phyloP scores from a whole-genome alignment of 2,113 vertebrate genomes.

The Salminus brasiliensis region DNA sequence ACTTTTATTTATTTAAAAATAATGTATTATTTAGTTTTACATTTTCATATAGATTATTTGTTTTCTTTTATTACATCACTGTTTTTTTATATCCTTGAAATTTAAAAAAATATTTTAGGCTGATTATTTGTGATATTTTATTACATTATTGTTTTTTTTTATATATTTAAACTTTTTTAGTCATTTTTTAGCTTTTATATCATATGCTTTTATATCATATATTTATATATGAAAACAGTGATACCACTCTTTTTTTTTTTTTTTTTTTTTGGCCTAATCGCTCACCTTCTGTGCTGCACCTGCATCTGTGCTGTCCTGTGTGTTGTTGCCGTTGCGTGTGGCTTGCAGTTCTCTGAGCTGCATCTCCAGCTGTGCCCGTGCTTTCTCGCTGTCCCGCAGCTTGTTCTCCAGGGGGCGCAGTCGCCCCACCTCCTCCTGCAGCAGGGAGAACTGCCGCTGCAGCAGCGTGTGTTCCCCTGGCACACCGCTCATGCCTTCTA shows the following conservation, averaged over 20 bases:
- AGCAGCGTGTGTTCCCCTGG: conserved; percentile 72
- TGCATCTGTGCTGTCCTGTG: conserved; percentile 52
- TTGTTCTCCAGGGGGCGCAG: conserved; percentile 72
- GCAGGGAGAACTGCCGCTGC: conserved; percentile 78
- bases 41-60: no score
- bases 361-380: conserved; percentile 65
- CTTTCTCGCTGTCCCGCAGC: conserved; percentile 78
- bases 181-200: no score
- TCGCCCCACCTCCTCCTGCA: conserved; percentile 86
- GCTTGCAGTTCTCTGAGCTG: conserved; percentile 60
- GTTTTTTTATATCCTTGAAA: no score
- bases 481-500: conserved; percentile 55
- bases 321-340: conserved; percentile 31
- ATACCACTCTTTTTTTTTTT: no score
- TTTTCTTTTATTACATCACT: no score
- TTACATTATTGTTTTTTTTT: no score
- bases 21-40: no score
- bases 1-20: no score
- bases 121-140: no score
- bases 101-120: no score
- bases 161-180: no score
- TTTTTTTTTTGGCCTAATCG: background rate
- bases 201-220: no score
- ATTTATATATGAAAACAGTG: background rate
- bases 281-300: conserved; percentile 62